Evolutionary conservation across 2,797 vertebrate species (phyloP), one percentile per base, ranked within the genome.

Genomic region (Sebastes itinus): DNA sequence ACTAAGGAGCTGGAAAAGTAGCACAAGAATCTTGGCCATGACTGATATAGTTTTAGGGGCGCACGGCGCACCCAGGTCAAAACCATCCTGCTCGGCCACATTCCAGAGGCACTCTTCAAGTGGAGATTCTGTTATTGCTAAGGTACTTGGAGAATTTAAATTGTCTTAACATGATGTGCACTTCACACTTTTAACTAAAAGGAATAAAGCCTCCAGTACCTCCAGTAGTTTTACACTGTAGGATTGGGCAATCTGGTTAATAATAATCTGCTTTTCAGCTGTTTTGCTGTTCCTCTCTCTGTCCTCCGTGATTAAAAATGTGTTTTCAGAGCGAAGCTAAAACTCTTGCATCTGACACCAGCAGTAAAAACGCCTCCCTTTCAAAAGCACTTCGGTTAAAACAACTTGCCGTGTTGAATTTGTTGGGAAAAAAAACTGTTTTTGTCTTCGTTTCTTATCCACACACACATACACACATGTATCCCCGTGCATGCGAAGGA

Each of bases 371-470:
- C 38, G 6, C 1, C 14, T 67, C 7, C 11, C 25, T 16, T 60
- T 23, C 14, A 66, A 28, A 67, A 28, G 58, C 27, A 38, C 22
- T 42, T 56, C 20, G 22, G 16, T 46, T 46, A 46, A 18, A 46
- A 12, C 22, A 4, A 7, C 13, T 71, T 30, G n/a, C 30, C 8
- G 13, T 13, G 3, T 11, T 25, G 2, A 7, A 66, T 33, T 20
- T 14, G 4, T 18, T 2, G 33, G 25, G 0, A 27, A 61, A 38
- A 2, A 2, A 18, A 42, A 42, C 1, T 7, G 38, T 0, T 2
- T 23, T 23, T 55, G 46, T 52, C 32, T 33, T 23, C 0, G 33
- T 66, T 42, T 55, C 20, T 9, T 42, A 42, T 42, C 38, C 14
- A 42, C 38, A 42, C 42, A 46, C 42, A 18, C 42, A 46, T 18